These are phyloP conservation scores for Linhomoeus sp. DNA, from an alignment of 2,888 invertebrate species.

Conservation along the genomic window DNA sequence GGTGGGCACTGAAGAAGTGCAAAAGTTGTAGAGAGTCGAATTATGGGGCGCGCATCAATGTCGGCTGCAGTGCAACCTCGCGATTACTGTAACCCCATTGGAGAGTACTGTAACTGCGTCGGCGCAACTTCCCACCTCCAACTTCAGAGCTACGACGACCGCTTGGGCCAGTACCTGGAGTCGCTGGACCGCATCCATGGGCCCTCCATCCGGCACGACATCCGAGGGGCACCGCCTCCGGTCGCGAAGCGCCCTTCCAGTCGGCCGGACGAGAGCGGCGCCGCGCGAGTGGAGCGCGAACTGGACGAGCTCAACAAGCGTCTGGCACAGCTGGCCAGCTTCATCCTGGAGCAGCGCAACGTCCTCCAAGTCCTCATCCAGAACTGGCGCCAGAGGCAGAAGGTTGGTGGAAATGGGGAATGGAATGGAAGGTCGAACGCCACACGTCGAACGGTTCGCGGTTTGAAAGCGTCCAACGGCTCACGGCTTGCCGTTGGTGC, in stretches of 20 bases:
- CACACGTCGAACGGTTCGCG: too few relatives aligned
- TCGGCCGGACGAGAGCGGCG: neutral
- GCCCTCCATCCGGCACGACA: neutral
- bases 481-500: too few relatives aligned
- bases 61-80: too few relatives aligned
- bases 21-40: too few relatives aligned
- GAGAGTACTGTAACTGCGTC: too few relatives aligned
- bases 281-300: conserved; percentile 18
- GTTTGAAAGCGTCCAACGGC: too few relatives aligned
- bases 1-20: conserved; percentile 53
- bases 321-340: conserved; percentile 23
- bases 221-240: too few relatives aligned
- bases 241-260: neutral
- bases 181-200: conserved; percentile 35
- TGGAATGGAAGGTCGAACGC: too few relatives aligned
- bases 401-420: too few relatives aligned
- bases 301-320: conserved; percentile 25
- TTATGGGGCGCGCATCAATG: too few relatives aligned
- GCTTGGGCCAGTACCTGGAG: conserved; percentile 58
- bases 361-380: conserved; percentile 24
- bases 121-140: too few relatives aligned
- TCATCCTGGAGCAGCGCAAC: conserved; percentile 26
- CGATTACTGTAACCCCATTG: too few relatives aligned
- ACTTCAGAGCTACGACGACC: conserved; percentile 58
- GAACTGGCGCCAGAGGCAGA: conserved; percentile 26